Evolutionary conservation across 1,140 invertebrate species (phyloP), one percentile per base, ranked within the genome.

Genomic region (Drosophila kohkoa): DNA sequence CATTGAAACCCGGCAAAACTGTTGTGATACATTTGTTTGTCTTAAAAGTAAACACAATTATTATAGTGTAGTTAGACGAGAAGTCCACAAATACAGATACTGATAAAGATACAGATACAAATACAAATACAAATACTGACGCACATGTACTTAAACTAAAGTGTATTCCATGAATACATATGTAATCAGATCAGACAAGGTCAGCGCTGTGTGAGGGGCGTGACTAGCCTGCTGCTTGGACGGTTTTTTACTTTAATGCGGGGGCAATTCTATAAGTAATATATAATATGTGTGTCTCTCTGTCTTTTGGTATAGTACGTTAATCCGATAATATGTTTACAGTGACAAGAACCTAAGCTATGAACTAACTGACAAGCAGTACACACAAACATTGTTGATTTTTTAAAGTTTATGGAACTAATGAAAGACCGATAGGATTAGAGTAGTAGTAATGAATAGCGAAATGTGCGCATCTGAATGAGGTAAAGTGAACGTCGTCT

Each of bases 1-100:
- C 6, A 32, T 75, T 88, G 85, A 89, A 88, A 88, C 85, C 85
- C 78, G 81, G 81, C 68, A 88, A 88, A 88, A 90, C 85, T 88
- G 85, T 76, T 89, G 67, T 54, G 63, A 67, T 43, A 64, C 60
- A 71, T 62, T 32, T 20, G 41, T 59, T 55, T 54, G 49, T 62
- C 74, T 65, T 77, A 76, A 48, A 63, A 46, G 54, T 70, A 70
- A 65, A 75, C 65, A 75, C 59, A 72, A 62, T 6, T 71, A 71
- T 54, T 15, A 60, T 69, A 51, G 48, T 67, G 58, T 41, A 70
- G 46, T 60, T 75, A 48, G 75, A 81, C 71, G 15, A 55, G 32
- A 60, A 38, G 46, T 70, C 55, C 41, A 54, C 65, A 82, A 68
- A 82, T 75, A 82, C 71, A 80, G 41, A 70, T 82, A 52, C n/a